Evolutionary conservation across 64 coral and sea anemone species (phyloP), one percentile per base, ranked within the genome.

Genomic region (Astreopora myriophthalma): DNA sequence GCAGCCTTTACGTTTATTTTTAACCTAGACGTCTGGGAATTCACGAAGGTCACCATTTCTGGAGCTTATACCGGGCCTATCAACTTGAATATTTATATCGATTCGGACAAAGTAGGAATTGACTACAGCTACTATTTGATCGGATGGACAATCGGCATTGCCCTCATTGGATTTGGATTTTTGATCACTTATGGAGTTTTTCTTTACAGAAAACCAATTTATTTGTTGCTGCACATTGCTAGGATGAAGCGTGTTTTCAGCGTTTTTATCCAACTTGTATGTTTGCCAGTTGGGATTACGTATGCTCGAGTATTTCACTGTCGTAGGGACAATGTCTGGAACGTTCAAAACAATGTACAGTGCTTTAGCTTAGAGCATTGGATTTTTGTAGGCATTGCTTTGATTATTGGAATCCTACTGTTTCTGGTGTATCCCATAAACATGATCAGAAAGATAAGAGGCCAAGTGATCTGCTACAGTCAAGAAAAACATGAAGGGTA

Each of bases 1-100:
- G 77, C 93, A 2, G 93, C 89, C 26, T 99, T 86, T 63, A 62
- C 90, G 8, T 95, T 99, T 88, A 22, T 96, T 8, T 79, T 99
- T 2, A 99, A 99, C 60, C 35, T 99, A 48, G 97, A 99, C 88
- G 66, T 99, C 71, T 99, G 97, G 97, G 97, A 99, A 20, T 99
- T 91, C 46, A 14, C 92, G 12, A 99, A 99, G 88, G 94, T 99
- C 13, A 55, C 55, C 2, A 5, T 30, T 31, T 92, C 57, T 7
- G 79, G 74, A 62, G 88, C 87, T 0, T 99, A 99, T 24, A 93
- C 28, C 23, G 97, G 97, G 5, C 89, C 94, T 19, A 83, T 74
- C 0, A 95, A 95, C 10, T 35, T 83, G 17, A 22, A 83, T 57
- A 90, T 85, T 17, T 96, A 74, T 52, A 88, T 96, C 2, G 35